Base-by-base conservation (phyloP, 2,113 vertebrate species). In the Acrocephalus arundinaceus region DNA sequence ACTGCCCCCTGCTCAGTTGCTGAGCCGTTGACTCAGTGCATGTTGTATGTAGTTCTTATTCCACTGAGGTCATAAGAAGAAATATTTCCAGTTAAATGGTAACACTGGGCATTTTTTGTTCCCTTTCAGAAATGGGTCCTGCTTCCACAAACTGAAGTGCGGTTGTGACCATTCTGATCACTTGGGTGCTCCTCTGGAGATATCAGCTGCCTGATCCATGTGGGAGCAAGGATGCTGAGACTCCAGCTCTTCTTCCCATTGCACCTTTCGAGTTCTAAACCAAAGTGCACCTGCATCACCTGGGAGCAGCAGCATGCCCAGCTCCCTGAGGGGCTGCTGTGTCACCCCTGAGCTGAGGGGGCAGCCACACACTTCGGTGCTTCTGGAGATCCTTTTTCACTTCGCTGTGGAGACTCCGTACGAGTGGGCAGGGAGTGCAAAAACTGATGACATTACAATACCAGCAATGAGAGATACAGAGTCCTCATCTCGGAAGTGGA, bases 331-430 rank as follows among this genome's bases (percentile, higher is more conserved):
- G 33, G 25, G 33, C 55, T 54, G 4, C 33, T 0, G 5, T 0
- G 1, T 12, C 5, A 0, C 6, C 12, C 8, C 16, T 11, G 28
- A 5, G 2, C 12, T 4, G 6, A 30, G 49, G 72, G 8, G 7
- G 3, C 66, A 62, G 18, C 13, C 11, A n/a, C 0, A 0, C 5
- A 8, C 28, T 16, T 30, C 0, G 0, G 11, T 3, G 21, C 24
- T 52, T 74, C 55, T 54, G 57, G 55, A 86, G 30, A 45, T 31
- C 18, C 5, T 77, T 79, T 62, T 49, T 46, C 15, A 17, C 54
- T 59, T 59, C 0, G 0, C 48, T 78, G 24, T 35, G 55, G 72
- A 72, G 27, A 48, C 21, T 54, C 55, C 0, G 2, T 39, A 16
- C 55, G 46, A 24, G 23, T 18, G 51, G 30, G 9, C 30, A 67